Evolutionary conservation across 2,113 vertebrate genomes (phyloP), one percentile per base, ranked within the genome.

Genomic region (Hydrochoerus hydrochaeris): DNA sequence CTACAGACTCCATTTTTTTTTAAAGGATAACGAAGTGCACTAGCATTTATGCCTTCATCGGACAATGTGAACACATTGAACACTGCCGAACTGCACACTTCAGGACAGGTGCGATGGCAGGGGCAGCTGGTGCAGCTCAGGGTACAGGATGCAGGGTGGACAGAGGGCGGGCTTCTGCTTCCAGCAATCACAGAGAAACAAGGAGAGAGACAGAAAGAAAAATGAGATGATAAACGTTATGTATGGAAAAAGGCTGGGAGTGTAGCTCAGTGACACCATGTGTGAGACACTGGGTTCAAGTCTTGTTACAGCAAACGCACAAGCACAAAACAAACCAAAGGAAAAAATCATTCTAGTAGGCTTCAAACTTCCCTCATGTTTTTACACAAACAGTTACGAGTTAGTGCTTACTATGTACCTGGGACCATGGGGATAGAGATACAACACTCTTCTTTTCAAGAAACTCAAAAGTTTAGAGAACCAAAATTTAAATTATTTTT

Each of bases 361-460:
- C 49, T 82, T 14, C 44, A 80, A 90, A 52, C 52, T 71, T 92
- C 32, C n/a, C 32, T 84, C 90, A 30, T 22, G 88, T 82, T 96
- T 96, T 95, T 71, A 85, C 78, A 94, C 54, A 26, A 85, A 85
- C 7, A 69, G 35, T 83, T 73, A 85, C 26, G 14, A 91, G 30
- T 93, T 81, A 81, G 24, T 85, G 46, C 17, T 87, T 94, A 90
- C 11, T 67, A 71, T 49, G 78, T 84, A 12, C 54, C 46, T 86
- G 5, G 52, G 54, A 89, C 20, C 24, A 91, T 22, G n/a, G 41
- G 86, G 26, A 78, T 32, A 44, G 46, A 92, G 3, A 32, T 46
- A 90, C 92, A 92, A 81, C 62, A 91, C 84, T 96, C 52, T 38
- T 90, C 35, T 78, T 96, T 92, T 88, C 82, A 91, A 93, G 44